phyloP scores from a whole-genome alignment of 2,888 invertebrate species.

The Yponomeuta sedellus region DNA sequence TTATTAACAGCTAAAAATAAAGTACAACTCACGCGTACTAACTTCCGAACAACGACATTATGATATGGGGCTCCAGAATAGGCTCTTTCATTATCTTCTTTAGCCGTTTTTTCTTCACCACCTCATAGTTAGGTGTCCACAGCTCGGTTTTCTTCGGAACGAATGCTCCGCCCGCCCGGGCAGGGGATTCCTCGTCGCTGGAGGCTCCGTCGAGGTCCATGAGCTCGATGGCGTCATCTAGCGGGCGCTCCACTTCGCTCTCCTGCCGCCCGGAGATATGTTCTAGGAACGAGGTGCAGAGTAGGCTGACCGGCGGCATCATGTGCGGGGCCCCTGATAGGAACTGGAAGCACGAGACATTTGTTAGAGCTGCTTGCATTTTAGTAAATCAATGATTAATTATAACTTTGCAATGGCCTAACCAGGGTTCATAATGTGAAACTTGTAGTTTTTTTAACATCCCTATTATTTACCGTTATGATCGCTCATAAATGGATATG shows the following conservation, averaged over 20 bases:
- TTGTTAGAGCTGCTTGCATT: background rate
- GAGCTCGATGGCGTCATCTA: constrained; percentile 29
- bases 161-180: constrained; percentile 31
- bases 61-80: constrained; percentile 45
- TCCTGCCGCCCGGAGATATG: constrained; percentile 52
- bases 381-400: no score
- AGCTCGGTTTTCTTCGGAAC: constrained; percentile 44
- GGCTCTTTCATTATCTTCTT: constrained; percentile 52
- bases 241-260: constrained; percentile 26
- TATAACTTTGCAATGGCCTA: no score
- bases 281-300: constrained; percentile 60
- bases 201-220: constrained; percentile 43
- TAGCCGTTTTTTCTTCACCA: constrained; percentile 63
- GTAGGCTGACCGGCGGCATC: constrained; percentile 58
- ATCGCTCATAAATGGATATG: no score
- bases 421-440: no score
- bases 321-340: constrained; percentile 62
- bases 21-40: background rate
- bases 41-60: constrained; percentile 42
- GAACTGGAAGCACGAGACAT: constrained; percentile 39
- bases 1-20: constrained; percentile 1
- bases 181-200: constrained; percentile 50
- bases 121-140: constrained; percentile 61
- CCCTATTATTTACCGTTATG: no score
- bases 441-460: no score